Percentiles rank a stretch among this genome's conserved stretches.
These are phyloP conservation scores for Pagrus major DNA, from an alignment of 2,113 vertebrate genomes.

Conservation along the genomic window DNA sequence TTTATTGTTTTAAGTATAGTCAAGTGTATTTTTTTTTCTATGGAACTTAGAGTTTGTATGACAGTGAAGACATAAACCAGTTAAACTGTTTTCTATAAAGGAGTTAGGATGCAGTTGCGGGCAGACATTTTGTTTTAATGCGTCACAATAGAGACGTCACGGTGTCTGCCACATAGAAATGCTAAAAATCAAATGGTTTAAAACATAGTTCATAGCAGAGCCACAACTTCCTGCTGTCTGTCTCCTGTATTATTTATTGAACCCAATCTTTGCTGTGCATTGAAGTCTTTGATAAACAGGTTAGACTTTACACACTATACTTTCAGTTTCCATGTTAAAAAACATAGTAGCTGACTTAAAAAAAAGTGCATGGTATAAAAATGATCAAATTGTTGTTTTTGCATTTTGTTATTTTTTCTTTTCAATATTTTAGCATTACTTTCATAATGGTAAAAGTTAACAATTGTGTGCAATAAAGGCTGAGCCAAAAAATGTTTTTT, in stretches of 20 bases:
- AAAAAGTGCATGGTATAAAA: conserved; percentile 59
- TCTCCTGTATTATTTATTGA: conserved; percentile 31
- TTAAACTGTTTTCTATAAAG: conserved; percentile 17
- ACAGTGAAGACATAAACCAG: conserved; percentile 19
- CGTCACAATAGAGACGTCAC: conserved; percentile 8
- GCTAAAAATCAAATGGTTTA: not conserved
- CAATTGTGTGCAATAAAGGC: conserved; percentile 68
- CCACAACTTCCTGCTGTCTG: not conserved
- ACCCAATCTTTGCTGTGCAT: conserved; percentile 67
- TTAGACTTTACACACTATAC: conserved; percentile 18
- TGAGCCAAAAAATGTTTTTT: conserved; percentile 75
- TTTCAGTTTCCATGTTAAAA: conserved; percentile 21
- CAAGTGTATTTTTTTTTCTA: conserved; percentile 18
- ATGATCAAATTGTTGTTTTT: conserved; percentile 10
- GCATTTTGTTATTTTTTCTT: conserved; percentile 6
- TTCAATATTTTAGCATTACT: conserved; percentile 21
- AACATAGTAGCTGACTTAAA: conserved; percentile 40
- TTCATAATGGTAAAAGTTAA: conserved; percentile 18
- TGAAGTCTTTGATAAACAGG: conserved; percentile 37
- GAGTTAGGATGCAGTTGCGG: conserved; percentile 4
- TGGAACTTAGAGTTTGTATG: conserved; percentile 22
- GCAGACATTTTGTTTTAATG: not conserved
- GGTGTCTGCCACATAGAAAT: conserved; percentile 15
- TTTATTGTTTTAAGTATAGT: conserved; percentile 38
- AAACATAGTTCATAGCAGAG: not conserved